A percentile compares a stretch with the other conserved stretches of the same genome.
Evolutionary conservation across 2,113 vertebrate species (phyloP).

Genomic region (Ceratotherium simum): DNA sequence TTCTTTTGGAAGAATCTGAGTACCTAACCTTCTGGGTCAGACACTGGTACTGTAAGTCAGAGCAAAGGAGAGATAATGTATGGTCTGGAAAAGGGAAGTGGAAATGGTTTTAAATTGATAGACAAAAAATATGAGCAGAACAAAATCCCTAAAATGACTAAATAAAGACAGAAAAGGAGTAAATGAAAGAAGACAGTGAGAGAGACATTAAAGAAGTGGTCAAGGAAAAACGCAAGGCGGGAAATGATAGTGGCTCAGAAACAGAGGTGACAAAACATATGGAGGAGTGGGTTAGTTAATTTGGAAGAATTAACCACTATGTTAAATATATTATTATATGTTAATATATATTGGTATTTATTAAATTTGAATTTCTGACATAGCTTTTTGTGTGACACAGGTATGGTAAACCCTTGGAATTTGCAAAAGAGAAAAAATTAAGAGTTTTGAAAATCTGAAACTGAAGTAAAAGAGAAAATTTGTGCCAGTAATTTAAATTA

Average conservation of each 20-base stretch:
- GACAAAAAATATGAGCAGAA: not conserved
- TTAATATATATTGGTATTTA: not conserved
- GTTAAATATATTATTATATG: not conserved
- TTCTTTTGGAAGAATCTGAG: not conserved
- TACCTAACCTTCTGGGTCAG: not conserved
- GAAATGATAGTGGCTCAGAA: not conserved
- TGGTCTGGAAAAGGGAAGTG: not conserved
- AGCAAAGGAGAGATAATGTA: not conserved
- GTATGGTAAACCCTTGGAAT: not conserved
- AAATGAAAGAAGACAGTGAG: not conserved
- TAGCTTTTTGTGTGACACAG: not conserved
- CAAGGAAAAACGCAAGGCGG: not conserved
- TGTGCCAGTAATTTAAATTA: not conserved
- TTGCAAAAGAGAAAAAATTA: not conserved
- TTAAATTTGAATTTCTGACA: not conserved
- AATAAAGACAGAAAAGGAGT: not conserved
- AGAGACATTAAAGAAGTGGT: not conserved
- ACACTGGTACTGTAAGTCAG: not conserved
- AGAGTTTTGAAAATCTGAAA: not conserved
- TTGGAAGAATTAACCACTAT: not conserved
- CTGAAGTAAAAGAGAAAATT: not conserved
- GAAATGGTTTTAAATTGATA: not conserved
- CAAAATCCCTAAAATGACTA: not conserved
- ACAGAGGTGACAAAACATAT: not conserved
- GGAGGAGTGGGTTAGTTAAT: not conserved